Evolutionary conservation across 2,888 invertebrate species (phyloP), one percentile per base, ranked within the genome.

Genomic region (Rugalucina vietnamica): DNA sequence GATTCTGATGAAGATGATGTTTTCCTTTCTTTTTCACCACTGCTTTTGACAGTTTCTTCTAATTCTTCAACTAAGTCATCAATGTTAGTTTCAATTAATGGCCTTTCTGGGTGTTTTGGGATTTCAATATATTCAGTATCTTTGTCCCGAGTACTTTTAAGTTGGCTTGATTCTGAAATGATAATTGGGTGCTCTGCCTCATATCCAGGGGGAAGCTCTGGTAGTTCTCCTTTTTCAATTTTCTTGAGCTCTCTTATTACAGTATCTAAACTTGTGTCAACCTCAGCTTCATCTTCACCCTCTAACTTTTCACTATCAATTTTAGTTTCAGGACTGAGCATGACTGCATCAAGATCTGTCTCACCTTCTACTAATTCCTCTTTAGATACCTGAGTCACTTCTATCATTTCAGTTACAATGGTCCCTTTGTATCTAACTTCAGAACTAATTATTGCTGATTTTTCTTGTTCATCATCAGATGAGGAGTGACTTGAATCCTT

Each of bases 1-100:
- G 69, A 74, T 24, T 36, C 71, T 36, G 81, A 81, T 50, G 81
- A 65, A 32, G 76, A 76, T 8, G 76, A 72, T 54, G 85, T 81
- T 87, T 82, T 76, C 72, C 75, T 88, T 87, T 82, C 89, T 84
- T 71, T 85, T 86, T 85, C 86, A 79, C n/a, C 32, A 43, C 49
- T 50, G 3, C 12, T 34, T 18, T 65, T 32, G 3, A n/a, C 49
- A 1, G 29, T 43, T 36, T n/a, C 34, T 72, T 72, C 72, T 27
- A 49, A 43, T n/a, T 72, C 72, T n/a, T 21, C 72, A 43, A 49
- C 27, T 14, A 72, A 24, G 14, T 37, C n/a, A 29, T 72, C 72
- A 21, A 72, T 72, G 27, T 72, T 43, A 8, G 72, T 72, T 43
- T 72, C 72, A 72, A 24, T 43, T 29, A 29, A 43, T n/a, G 39